Percentiles rank a stretch among this genome's conserved stretches.
phyloP scores from a whole-genome alignment of 1,140 invertebrate species.

The Teleogryllus occipitalis region DNA sequence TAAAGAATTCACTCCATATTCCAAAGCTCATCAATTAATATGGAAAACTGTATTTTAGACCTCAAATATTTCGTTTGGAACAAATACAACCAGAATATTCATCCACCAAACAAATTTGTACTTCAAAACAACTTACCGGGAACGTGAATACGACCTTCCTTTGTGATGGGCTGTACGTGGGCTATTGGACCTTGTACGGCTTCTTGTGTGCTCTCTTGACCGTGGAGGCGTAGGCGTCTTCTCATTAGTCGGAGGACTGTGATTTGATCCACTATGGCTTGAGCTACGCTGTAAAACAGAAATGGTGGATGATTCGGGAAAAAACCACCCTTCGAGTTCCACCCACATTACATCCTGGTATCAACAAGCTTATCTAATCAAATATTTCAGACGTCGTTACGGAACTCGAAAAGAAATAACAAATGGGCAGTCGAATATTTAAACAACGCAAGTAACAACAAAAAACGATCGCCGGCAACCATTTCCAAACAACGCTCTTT shows the following conservation, averaged over 20 bases:
- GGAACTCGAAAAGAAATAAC: no score
- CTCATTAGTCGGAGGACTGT: constrained; percentile 25
- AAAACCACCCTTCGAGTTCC: no score
- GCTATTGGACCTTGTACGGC: constrained; percentile 23
- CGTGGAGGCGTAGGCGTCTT: constrained; percentile 23
- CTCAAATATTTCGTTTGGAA: no score
- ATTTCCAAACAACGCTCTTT: background rate
- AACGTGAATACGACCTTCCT: constrained; percentile 24
- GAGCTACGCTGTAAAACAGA: constrained; percentile 24
- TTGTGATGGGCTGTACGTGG: constrained; percentile 21
- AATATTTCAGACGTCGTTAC: no score
- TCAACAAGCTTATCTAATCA: no score
- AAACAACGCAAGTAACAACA: background rate
- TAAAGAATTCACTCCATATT: no score
- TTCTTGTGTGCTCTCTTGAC: constrained; percentile 24
- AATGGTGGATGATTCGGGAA: background rate
- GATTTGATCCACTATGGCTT: constrained; percentile 25
- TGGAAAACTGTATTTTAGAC: no score
- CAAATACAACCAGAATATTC: no score
- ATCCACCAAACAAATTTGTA: background rate
- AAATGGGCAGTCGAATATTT: no score
- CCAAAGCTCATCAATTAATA: no score
- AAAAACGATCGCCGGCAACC: background rate
- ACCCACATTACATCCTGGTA: no score
- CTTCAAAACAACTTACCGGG: constrained; percentile 16